Conservation (phyloP, 1,140 invertebrate genomes). For the Drosophila sproati region DNA sequence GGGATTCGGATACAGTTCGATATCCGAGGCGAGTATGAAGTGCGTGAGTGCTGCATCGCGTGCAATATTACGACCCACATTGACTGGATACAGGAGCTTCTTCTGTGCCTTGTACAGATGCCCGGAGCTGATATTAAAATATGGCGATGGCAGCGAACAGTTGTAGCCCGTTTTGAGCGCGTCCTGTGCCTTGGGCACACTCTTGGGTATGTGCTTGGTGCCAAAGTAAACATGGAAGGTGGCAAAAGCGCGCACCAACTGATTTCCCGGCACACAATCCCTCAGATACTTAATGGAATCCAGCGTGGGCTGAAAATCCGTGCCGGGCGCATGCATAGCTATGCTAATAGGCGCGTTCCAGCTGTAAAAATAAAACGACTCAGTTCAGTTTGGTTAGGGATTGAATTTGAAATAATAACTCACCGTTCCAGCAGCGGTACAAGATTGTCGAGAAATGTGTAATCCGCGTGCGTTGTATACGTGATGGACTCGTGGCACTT, state of each 20-base stretch:
- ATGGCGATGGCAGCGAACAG: constrained; percentile 89
- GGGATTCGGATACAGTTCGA: constrained; percentile 94
- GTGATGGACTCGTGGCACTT: constrained; percentile 94
- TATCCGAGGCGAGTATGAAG: constrained; percentile 94
- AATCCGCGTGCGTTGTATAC: constrained; percentile 96
- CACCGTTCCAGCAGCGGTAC: constrained; percentile 91
- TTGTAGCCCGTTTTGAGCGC: constrained; percentile 88
- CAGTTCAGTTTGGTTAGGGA: background rate
- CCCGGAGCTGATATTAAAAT: constrained; percentile 87
- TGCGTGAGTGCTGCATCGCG: constrained; percentile 92
- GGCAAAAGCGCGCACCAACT: constrained; percentile 90
- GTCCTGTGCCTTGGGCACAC: constrained; percentile 88
- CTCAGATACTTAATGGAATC: constrained; percentile 89
- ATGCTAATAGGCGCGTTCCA: constrained; percentile 90
- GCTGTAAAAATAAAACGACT: constrained; percentile 66
- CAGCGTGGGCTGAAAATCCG: constrained; percentile 88
- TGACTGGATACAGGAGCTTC: constrained; percentile 94
- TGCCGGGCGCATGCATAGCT: constrained; percentile 91
- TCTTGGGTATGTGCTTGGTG: constrained; percentile 92
- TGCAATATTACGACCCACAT: constrained; percentile 94
- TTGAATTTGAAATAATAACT: constrained; percentile 47
- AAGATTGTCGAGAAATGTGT: constrained; percentile 95
- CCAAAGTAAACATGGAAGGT: constrained; percentile 95
- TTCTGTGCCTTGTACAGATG: constrained; percentile 92
- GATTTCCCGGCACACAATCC: constrained; percentile 87